Conservation (phyloP, 2,797 vertebrate genomes). For the Pseudochromis fuscus region DNA sequence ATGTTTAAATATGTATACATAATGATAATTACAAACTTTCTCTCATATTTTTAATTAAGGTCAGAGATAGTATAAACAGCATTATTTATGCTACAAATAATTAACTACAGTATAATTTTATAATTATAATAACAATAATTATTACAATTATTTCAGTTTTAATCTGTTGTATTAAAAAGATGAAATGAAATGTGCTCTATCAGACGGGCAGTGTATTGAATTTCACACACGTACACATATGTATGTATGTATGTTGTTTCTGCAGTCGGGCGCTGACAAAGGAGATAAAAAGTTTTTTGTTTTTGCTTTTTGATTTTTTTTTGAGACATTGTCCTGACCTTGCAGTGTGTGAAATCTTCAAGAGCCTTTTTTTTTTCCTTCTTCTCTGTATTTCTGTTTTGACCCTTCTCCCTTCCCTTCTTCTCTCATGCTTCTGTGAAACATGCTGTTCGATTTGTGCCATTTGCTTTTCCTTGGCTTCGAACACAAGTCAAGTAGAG, state of each 20-base stretch:
- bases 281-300: constrained; percentile 21
- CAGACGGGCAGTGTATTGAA: no score
- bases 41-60: constrained; percentile 3
- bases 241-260: not conserved
- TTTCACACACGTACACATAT: no score
- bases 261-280: not conserved
- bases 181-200: no score
- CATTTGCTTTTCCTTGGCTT: constrained; percentile 67
- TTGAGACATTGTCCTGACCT: constrained; percentile 54
- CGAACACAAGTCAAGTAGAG: constrained; percentile 64
- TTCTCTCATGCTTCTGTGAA: constrained; percentile 52
- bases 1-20: not conserved
- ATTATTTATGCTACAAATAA: constrained; percentile 2
- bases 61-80: not conserved
- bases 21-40: not conserved
- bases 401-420: constrained; percentile 29
- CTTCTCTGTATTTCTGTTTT: constrained; percentile 42
- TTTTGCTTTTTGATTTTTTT: constrained; percentile 18
- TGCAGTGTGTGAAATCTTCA: constrained; percentile 48
- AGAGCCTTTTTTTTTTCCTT: constrained; percentile 33
- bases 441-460: constrained; percentile 68
- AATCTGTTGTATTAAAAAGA: not conserved
- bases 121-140: not conserved
- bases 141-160: not conserved
- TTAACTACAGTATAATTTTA: not conserved